Evolutionary conservation across 2,888 invertebrate species (phyloP), one percentile per base, ranked within the genome.

Genomic region (Drepanosiphum platanoidis): DNA sequence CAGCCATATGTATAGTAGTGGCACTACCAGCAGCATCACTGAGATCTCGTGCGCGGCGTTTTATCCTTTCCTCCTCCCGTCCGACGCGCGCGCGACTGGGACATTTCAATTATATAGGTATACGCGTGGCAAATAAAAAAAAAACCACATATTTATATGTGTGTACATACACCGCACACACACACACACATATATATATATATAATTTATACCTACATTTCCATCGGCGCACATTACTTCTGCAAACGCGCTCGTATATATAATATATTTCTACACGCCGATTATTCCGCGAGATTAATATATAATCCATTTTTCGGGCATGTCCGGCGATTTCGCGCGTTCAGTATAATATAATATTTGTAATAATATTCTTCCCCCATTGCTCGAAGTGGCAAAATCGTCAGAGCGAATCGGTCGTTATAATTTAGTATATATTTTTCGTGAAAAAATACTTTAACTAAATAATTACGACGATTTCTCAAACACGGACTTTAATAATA

Each of bases 51-150:
- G 46, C 52, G 39, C 34, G 68, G 32, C n/a, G 79, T 1, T 22
- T 36, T 61, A 9, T 13, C 13, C 30, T 30, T 15, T 13, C 18
- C n/a, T 36, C 68, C 68, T 66, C 22, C n/a, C 68, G 32, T 46
- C 64, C 34, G 3, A 8, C 79, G 68, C 79, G 68, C 4, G 18
- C 7, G 32, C 5, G 42, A 42, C 66, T 22, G 64, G 18, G 68
- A 80, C 68, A 80, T 80, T 80, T 80, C 79, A 80, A 70, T 80
- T 70, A 70, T 52, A 52, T 27, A 61, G 1, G 27, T 15, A 39
- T 39, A 68, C 68, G 42, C 22, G 42, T n/a, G 34, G 27, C 27
- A 4, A 61, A 74, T 74, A 75, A 34, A 58, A 58, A 75, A 58
- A 75, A 58, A 34, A 61, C n/a, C 27, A 27, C 27, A 61, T 7